Evolutionary conservation across 2,113 vertebrate genomes (phyloP), one percentile per base, ranked within the genome.

Genomic region (Condylura cristata): DNA sequence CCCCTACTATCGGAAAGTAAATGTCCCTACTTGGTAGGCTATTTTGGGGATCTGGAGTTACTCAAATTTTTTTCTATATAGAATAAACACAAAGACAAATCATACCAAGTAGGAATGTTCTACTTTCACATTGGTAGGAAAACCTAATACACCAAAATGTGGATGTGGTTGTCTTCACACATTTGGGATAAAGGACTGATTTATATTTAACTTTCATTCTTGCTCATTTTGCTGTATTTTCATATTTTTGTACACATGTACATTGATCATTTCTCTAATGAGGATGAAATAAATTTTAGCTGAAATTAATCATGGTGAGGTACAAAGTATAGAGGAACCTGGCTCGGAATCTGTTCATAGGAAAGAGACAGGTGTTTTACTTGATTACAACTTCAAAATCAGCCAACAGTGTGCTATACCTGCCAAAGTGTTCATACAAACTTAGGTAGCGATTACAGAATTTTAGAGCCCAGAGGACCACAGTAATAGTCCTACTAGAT

Each of bases 121-220:
- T 39, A 71, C 39, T 37, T 70, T 71, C 22, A 39, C 7, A 26
- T 71, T 26, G 22, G 22, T 39, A 39, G 68, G 22, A 10, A 39
- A 26, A 10, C 10, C 24, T 61, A 71, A 71, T 41, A 41, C 41
- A n/a, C 16, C 46, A 76, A 84, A 39, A 93, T 76, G 24, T 68
- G 68, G 56, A 93, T 56, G 26, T 51, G 10, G 1, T 71, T 80
- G 30, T 85, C 28, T 70, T 86, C 5, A 75, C 83, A 51, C 79
- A 65, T 70, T 79, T 84, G n/a, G 18, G 88, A 72, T 70, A 56
- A 83, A 83, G 16, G 1, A 2, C 63, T 74, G 2, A 75, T 76
- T 82, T 68, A 60, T 78, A 41, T 6, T 78, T 91, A 82, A 46
- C 37, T 92, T 94, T 80, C 56, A 61, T 89, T 89, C 14, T 89